These are phyloP conservation scores for Tapirus indicus DNA, from an alignment of 2,797 vertebrate genomes.

Conservation along the genomic window DNA sequence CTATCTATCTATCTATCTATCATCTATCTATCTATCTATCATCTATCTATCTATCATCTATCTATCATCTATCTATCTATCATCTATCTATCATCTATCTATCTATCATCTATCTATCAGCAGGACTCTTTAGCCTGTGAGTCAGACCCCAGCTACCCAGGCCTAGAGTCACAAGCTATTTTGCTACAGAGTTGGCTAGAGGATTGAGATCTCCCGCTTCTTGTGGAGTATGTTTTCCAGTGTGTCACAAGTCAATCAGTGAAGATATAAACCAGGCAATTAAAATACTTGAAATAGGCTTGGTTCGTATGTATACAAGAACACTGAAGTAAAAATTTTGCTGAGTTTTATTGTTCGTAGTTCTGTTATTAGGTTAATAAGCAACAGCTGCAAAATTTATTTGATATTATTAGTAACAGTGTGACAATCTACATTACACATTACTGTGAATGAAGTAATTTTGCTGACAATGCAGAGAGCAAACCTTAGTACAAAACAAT, in stretches of 20 bases:
- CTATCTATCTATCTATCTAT: background rate
- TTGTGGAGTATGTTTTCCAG: background rate
- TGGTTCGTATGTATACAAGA: background rate
- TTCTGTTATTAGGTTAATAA: background rate
- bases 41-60: background rate
- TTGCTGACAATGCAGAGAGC: background rate
- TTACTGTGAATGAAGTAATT: background rate
- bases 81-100: background rate
- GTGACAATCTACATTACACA: background rate
- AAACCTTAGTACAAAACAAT: background rate
- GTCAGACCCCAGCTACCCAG: background rate
- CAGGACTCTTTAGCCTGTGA: background rate
- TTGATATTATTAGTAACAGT: background rate
- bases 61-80: no score
- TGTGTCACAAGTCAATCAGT: background rate
- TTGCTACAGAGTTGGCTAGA: background rate
- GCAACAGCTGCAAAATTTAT: background rate
- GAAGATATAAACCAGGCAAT: background rate
- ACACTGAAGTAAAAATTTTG: background rate
- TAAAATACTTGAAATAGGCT: background rate
- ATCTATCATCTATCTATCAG: background rate
- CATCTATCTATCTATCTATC: no score
- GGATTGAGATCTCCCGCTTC: background rate
- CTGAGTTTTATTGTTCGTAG: constrained; percentile 13
- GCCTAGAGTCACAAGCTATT: background rate